phyloP scores from a whole-genome alignment of 2,888 invertebrate genomes.

The Mythimna vitellina region DNA sequence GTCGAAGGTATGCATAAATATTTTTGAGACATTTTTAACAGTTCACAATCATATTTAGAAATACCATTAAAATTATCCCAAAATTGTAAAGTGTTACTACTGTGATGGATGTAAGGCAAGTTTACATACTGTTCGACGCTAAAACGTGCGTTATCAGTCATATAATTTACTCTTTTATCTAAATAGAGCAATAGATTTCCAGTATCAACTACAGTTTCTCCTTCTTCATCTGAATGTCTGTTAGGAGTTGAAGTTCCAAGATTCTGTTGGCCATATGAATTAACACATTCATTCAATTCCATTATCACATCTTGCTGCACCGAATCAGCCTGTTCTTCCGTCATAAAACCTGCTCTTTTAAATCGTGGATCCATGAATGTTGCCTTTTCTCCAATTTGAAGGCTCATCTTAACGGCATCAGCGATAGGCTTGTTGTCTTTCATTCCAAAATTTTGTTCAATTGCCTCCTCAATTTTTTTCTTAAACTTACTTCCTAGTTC shows the following conservation, averaged over 20 bases:
- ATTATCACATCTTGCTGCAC: constrained; percentile 1
- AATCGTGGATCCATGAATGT: constrained; percentile 4
- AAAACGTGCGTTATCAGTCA: neutral
- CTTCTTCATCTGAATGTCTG: neutral
- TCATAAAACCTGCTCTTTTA: constrained; percentile 1
- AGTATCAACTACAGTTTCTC: neutral
- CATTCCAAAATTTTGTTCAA: neutral
- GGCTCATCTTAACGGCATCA: too few relatives aligned
- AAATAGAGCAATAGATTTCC: neutral
- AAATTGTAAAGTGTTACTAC: neutral
- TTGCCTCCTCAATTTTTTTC: neutral
- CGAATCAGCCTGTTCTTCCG: neutral
- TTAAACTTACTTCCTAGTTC: neutral
- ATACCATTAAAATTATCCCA: constrained; percentile 1
- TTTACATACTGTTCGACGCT: neutral
- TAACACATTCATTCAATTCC: neutral
- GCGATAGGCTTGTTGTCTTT: too few relatives aligned
- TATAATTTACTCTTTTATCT: neutral
- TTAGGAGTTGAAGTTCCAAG: neutral
- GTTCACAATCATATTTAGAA: neutral
- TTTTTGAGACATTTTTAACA: neutral
- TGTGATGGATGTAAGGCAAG: neutral
- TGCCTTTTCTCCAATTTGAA: neutral
- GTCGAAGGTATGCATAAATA: neutral
- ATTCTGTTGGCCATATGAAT: neutral